Base-by-base conservation (phyloP, 2,888 invertebrate genomes). In the Lycia hirtaria region DNA sequence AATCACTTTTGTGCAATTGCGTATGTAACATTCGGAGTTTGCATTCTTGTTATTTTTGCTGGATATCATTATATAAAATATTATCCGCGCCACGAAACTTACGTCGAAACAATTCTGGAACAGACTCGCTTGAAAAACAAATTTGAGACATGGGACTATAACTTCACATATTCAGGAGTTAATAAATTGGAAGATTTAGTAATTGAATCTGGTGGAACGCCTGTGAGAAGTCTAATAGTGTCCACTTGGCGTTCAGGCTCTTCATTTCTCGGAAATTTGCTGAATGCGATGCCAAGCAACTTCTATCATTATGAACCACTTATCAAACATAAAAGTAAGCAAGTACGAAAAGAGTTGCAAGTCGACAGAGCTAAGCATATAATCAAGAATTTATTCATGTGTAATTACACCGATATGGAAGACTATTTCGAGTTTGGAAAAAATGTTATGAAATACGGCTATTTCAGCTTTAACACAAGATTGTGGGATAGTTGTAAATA, bases 291-390 rank as follows among this genome's bases (percentile, higher is more conserved):
- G 79, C 97, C 97, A n/a, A 97, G 95, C 19, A 97, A 96, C 80
- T 98, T 94, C 85, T 98, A 97, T 87, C 97, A 97, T 81, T 98
- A 97, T 79, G 98, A 98, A 83, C 98, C 98, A 22, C 88, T 98
- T 58, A 88, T 97, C 56, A 95, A 96, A 76, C 96, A 95, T 85
- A 96, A 95, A 58, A 97, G 97, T 68, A 93, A 95, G 64, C 97
- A 97, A 90, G 95, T 97, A 56, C 93, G 97, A 71, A 95, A 95
- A 6, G 93, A 95, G 17, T 95, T 96, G 2, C 87, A 95, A 41
- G 94, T 95, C 10, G 92, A 93, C 33, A 85, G 93, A 67, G 96
- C 96, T 19, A 78, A 97, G 56, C 86, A 86, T 51, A 95, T 94
- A 76, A 88, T 97, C 48, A 95, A 94, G 76, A 93, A 94, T 66